phyloP scores from a whole-genome alignment of 2,888 invertebrate species.

The Abrostola tripartita region DNA sequence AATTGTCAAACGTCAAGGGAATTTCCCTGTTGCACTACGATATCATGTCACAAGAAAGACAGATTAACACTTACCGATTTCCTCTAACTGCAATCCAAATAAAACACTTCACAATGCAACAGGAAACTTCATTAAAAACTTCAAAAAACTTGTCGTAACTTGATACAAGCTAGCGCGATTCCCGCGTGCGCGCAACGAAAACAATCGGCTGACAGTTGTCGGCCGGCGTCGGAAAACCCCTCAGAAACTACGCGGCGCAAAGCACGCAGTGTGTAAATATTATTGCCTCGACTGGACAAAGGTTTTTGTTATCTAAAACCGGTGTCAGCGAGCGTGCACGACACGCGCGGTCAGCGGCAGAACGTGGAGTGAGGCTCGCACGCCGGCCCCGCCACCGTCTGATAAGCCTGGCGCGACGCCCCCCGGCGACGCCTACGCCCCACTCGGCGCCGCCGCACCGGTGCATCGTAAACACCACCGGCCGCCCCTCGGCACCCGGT shows the following conservation, averaged over 20 bases:
- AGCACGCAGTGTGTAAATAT: constrained; percentile 83
- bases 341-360: constrained; percentile 83
- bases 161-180: constrained; percentile 75
- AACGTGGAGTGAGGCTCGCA: constrained; percentile 86
- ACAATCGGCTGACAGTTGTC: constrained; percentile 83
- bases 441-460: constrained; percentile 81
- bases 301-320: constrained; percentile 87
- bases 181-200: constrained; percentile 84
- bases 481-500: constrained; percentile 79
- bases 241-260: constrained; percentile 80
- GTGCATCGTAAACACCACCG: constrained; percentile 83
- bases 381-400: constrained; percentile 87
- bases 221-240: constrained; percentile 85
- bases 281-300: constrained; percentile 86
- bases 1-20: constrained; percentile 34
- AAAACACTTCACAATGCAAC: constrained; percentile 72
- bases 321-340: constrained; percentile 79
- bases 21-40: constrained; percentile 19
- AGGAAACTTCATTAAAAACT: constrained; percentile 66
- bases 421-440: constrained; percentile 88
- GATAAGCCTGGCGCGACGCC: constrained; percentile 88
- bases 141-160: constrained; percentile 82
- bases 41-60: constrained; percentile 18
- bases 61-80: constrained; percentile 72
- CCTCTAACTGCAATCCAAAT: constrained; percentile 84